Evolutionary conservation across 2,113 vertebrate genomes (phyloP).

Genomic region (Trematomus loennbergii): DNA sequence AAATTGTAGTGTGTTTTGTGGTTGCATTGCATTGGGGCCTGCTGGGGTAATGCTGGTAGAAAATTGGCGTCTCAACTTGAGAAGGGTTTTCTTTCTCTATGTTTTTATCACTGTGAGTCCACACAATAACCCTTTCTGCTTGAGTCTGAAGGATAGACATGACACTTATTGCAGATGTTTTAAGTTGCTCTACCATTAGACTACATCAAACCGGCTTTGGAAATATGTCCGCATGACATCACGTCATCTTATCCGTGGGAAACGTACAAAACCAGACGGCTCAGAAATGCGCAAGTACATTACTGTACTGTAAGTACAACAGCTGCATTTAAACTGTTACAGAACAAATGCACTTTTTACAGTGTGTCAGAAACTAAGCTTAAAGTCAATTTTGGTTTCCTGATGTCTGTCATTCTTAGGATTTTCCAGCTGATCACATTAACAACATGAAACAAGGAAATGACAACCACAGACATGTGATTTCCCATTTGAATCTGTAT

Average conservation of each 20-base stretch:
- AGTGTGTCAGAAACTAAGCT: slow-evolving; percentile 3
- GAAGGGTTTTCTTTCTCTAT: background rate
- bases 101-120: background rate
- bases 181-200: slow-evolving; percentile 1
- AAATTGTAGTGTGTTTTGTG: slow-evolving; percentile 2
- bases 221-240: slow-evolving; percentile 41
- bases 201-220: slow-evolving; percentile 11
- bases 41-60: background rate
- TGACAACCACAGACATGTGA: slow-evolving; percentile 10
- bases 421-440: slow-evolving; percentile 25
- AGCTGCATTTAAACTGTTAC: slow-evolving; percentile 55
- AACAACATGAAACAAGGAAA: slow-evolving; percentile 29
- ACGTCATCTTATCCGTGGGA: slow-evolving; percentile 44
- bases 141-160: slow-evolving; percentile 7
- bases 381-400: background rate
- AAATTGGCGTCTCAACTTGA: background rate
- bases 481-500: background rate
- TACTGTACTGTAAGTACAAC: too few species aligned
- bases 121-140: background rate
- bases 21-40: background rate
- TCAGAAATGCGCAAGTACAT: slow-evolving; percentile 44
- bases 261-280: background rate
- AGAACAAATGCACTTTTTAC: slow-evolving; percentile 32
- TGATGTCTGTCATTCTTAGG: slow-evolving; percentile 3
- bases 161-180: slow-evolving; percentile 36